Evolutionary conservation across 2,113 vertebrate genomes (phyloP).

Genomic region (Pterocles gutturalis): DNA sequence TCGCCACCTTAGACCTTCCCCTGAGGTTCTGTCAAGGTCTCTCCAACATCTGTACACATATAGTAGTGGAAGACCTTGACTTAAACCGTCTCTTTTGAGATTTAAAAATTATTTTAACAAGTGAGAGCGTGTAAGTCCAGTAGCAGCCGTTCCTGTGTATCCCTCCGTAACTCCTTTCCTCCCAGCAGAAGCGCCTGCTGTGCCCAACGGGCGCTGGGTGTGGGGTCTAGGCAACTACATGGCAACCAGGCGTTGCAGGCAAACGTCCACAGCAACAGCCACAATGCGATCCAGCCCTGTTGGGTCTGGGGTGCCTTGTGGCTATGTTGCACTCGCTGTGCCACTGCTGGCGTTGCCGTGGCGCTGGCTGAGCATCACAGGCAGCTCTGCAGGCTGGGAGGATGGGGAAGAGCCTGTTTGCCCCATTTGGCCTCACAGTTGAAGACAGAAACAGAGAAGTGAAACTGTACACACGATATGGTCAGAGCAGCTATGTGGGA

Average conservation of each 20-base stretch:
- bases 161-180: neutral
- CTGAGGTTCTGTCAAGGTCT: neutral
- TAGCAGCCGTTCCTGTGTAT: neutral
- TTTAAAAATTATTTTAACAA: neutral
- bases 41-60: neutral
- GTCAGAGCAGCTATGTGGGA: neutral
- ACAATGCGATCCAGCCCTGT: neutral
- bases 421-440: neutral
- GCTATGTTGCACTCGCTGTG: neutral
- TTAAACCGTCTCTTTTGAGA: neutral
- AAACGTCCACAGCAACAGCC: neutral
- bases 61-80: neutral
- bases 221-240: no score
- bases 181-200: neutral
- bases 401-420: neutral
- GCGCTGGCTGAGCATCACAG: neutral
- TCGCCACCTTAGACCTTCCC: neutral
- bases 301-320: neutral
- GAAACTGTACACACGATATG: neutral
- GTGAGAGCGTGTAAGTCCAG: accelerated
- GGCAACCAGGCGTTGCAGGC: neutral
- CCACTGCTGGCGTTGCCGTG: neutral
- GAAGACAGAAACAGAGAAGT: neutral
- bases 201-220: neutral
- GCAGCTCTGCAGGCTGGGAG: neutral